Evolutionary conservation across 2,888 invertebrate species (phyloP), one percentile per base, ranked within the genome.

Genomic region (Auanema sp.): DNA sequence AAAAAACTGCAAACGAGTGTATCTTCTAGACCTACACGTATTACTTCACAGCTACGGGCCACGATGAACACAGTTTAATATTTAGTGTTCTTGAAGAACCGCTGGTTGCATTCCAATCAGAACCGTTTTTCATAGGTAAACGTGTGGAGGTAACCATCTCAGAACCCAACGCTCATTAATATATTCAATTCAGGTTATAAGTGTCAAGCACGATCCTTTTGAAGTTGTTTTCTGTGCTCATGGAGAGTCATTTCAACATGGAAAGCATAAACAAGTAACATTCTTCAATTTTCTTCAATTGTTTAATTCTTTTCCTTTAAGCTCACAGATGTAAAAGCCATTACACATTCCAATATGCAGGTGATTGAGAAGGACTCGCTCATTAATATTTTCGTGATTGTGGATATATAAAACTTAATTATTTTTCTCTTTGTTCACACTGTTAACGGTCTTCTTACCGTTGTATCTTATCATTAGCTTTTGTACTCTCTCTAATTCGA

Each of bases 281-380:
- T 16, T 23, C 3, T 18, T 5, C 5, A n/a, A 53, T n/a, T n/a
- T 21, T 6, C 16, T 24, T 60, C 42, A 40, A 14, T 1, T 53
- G 14, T 21, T 16, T 1, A 2, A 12, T 54, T 43, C 10, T 21
- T 21, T 54, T 16, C 52, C 51, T 63, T 58, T 51, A 97, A 87
- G 80, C 97, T 96, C 14, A 91, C 93, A 1, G 98, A 99, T 87
- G 93, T 98, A 2, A 98, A 98, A 85, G 98, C 98, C 41, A 98
- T 99, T 73, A 98, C 98, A 4, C 99, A 98, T 86, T 96, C 97
- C 8, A 93, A 95, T 60, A 97, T 98, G 97, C 96, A 98, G 87
- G 87, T 93, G 53, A 87, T 88, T 75, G 87, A 88, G 63, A 84
- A 90, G 75, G 88, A 63, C 5, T 75, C 66, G 14, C 60, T 60